Base-by-base conservation (phyloP, 2,113 vertebrate genomes). In the Eulemur macaco region DNA sequence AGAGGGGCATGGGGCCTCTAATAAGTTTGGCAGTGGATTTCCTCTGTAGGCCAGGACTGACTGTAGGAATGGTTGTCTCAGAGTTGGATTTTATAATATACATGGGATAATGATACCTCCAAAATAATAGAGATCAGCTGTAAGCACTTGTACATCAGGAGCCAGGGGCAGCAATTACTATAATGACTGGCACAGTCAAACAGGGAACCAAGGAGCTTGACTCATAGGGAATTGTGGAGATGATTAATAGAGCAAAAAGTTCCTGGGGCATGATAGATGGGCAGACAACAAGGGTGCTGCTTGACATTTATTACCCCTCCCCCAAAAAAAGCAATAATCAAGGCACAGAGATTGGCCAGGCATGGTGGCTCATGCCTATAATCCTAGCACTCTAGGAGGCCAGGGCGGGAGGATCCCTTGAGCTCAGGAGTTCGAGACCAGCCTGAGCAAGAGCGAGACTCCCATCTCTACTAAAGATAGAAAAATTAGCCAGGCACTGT, bases 291-390 rank as follows among this genome's bases (percentile, higher is more conserved):
- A 18, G 1, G 10, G 0, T n/a, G 13, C 63, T 74, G 6, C 7
- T 10, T 88, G 42, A 60, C 13, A 56, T 56, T 13, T 63, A 77
- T 0, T 77, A 7, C 2, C 2, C 14, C 5, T 5, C 17, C 18
- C 45, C 27, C 8, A 60, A 45, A 45, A 45, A 37, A 66, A 80
- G 12, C 34, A 50, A 85, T 21, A 74, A 77, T 56, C 4, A 58
- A n/a, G 8, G 31, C 17, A 58, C 1, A 13, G 1, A 6, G 2
- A 15, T 45, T 84, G 7, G n/a, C 52, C 0, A 5, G 52, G 52
- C 18, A 13, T 5, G 3, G 5, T 52, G 17, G 52, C 52, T 18
- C 52, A 54, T 6, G 17, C 52, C 52, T 54, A 17, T 18, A 18
- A 54, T 54, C 17, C 52, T 54, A 54, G 52, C 52, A 54, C 5